phyloP scores from a whole-genome alignment of 1,140 invertebrate species.

The Tenebrio molitor region DNA sequence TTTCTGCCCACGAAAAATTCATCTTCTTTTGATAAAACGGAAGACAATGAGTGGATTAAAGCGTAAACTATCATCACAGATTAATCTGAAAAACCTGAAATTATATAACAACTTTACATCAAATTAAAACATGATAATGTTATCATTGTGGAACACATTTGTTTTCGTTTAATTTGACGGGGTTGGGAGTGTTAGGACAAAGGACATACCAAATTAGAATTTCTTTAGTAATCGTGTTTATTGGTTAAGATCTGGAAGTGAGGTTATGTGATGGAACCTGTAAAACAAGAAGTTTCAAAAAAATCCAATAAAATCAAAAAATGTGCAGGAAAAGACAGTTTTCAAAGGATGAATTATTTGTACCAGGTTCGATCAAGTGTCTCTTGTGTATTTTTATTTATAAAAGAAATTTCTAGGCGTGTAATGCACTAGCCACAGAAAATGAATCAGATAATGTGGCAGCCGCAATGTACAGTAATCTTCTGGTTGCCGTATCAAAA shows the following conservation, averaged over 20 bases:
- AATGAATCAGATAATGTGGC: slow-evolving; percentile 63
- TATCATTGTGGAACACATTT: too few relatives aligned
- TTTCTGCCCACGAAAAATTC: slow-evolving; percentile 55
- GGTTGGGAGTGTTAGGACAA: too few relatives aligned
- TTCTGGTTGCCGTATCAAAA: slow-evolving; percentile 69
- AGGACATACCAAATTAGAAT: too few relatives aligned
- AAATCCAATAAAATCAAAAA: slow-evolving; percentile 54
- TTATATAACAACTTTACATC: too few relatives aligned
- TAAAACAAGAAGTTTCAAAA: slow-evolving; percentile 2
- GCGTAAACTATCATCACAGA: too few relatives aligned
- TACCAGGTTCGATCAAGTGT: slow-evolving; percentile 66
- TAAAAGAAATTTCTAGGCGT: slow-evolving; percentile 66
- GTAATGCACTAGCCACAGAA: slow-evolving; percentile 65
- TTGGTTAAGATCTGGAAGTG: too few relatives aligned
- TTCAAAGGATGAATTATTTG: slow-evolving; percentile 72
- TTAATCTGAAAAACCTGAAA: too few relatives aligned
- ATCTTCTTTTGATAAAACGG: neutral
- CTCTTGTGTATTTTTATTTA: slow-evolving; percentile 47
- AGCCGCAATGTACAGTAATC: slow-evolving; percentile 69
- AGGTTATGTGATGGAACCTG: slow-evolving; percentile 11
- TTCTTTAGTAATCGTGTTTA: too few relatives aligned
- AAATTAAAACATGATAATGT: too few relatives aligned
- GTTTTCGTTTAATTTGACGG: too few relatives aligned
- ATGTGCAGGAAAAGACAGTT: slow-evolving; percentile 68
- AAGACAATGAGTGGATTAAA: too few relatives aligned